Conservation (phyloP, 2,888 invertebrate genomes). For the Geotrupes spiniger region DNA sequence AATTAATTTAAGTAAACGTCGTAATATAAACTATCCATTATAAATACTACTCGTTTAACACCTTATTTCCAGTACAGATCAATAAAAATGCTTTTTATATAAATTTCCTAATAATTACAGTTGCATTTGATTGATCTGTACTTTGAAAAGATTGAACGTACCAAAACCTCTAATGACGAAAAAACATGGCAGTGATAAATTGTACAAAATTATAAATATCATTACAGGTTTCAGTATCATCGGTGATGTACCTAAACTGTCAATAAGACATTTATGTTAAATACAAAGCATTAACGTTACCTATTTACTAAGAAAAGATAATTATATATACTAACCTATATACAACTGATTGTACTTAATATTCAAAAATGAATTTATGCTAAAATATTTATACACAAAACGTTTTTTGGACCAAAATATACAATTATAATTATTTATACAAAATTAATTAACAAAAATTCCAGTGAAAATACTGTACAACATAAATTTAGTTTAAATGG, state of each 20-base stretch:
- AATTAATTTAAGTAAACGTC: slow-evolving; percentile 8
- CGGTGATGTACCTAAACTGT: slow-evolving; percentile 24
- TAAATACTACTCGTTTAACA: slow-evolving; percentile 16
- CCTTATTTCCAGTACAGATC: slow-evolving; percentile 10
- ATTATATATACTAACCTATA: slow-evolving; percentile 27
- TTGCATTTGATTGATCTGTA: slow-evolving; percentile 12
- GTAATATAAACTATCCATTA: slow-evolving; percentile 13
- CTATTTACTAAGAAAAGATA: slow-evolving; percentile 1
- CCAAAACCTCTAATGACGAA: slow-evolving; percentile 24
- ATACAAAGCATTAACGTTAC: slow-evolving; percentile 8
- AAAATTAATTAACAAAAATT: slow-evolving; percentile 23
- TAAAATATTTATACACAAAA: slow-evolving; percentile 19
- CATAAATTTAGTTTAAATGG: slow-evolving; percentile 13
- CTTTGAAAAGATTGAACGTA: slow-evolving; percentile 7
- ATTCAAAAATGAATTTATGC: slow-evolving; percentile 23
- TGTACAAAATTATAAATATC: slow-evolving; percentile 25
- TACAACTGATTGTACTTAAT: slow-evolving; percentile 38
- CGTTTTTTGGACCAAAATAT: slow-evolving; percentile 10
- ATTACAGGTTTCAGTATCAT: slow-evolving; percentile 25
- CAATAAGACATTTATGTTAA: slow-evolving; percentile 17
- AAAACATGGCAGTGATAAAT: slow-evolving; percentile 29
- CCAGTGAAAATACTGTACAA: slow-evolving; percentile 18
- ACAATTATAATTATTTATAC: slow-evolving; percentile 23
- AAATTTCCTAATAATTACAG: slow-evolving; percentile 20
- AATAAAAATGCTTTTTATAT: slow-evolving; percentile 13